Evolutionary conservation across 2,113 vertebrate genomes (phyloP).

Genomic region (Perccottus glenii): DNA sequence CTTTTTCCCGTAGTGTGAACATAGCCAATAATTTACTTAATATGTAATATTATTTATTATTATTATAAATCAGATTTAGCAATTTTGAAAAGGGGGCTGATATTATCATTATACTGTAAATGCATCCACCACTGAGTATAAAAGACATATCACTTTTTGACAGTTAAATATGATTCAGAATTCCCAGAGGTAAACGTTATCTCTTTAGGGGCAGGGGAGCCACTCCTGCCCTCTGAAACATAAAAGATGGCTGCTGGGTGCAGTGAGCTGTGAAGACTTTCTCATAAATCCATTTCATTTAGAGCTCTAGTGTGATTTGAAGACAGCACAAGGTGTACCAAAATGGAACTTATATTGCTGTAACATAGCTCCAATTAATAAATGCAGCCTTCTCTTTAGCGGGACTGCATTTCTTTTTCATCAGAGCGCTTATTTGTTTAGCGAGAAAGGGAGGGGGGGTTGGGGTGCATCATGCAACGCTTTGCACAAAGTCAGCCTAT

Average conservation of each 20-base stretch:
- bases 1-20: no score
- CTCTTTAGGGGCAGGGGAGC: conserved; percentile 3
- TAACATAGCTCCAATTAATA: conserved; percentile 22
- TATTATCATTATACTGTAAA: background rate
- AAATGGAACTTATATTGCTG: conserved; percentile 18
- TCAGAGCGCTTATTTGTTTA: conserved; percentile 15
- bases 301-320: conserved; percentile 43
- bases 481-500: conserved; percentile 47
- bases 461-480: conserved; percentile 26
- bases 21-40: no score
- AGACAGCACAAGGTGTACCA: conserved; percentile 26
- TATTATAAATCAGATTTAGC: no score
- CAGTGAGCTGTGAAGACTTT: conserved; percentile 12
- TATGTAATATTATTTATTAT: no score
- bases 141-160: background rate
- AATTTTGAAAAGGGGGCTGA: background rate
- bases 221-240: conserved; percentile 22
- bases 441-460: background rate
- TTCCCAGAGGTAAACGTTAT: conserved; percentile 19
- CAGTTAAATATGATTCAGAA: conserved; percentile 4
- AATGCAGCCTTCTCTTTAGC: conserved; percentile 21
- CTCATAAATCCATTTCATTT: conserved; percentile 40
- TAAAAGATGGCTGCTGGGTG: background rate
- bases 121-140: background rate
- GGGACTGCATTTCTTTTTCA: conserved; percentile 5